Base-by-base conservation (phyloP, 2,113 vertebrate species). In the Columba livia region DNA sequence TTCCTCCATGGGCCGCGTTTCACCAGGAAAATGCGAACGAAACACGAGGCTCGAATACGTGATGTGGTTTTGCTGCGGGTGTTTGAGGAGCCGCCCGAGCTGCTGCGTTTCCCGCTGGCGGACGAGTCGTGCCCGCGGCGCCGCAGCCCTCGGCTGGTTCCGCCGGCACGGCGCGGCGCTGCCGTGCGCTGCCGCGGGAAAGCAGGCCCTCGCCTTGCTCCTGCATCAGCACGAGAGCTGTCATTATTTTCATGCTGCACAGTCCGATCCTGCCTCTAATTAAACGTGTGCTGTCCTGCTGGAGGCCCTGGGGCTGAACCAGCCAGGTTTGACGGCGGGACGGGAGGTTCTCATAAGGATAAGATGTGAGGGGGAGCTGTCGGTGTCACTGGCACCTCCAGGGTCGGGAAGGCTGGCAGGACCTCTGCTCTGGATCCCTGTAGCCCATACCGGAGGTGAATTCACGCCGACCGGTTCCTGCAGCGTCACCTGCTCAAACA, bases 1-100 rank as follows among this genome's bases (percentile, higher is more conserved):
- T 23, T 62, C 54, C 24, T 79, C 32, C 4, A 1, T 26, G n/a
- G 19, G 4, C 40, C 1, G 0, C 0, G 0, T 89, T 64, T 57
- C 40, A 34, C 13, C 24, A 21, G 90, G 28, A 61, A 58, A 44
- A 21, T 6, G n/a, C 20, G 47, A n/a, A 4, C 24, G 81, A 48
- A 65, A 6, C 18, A 11, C 25, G 3, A 31, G 36, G 56, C 40
- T 69, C 40, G 29, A 6, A 11, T 6, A 2, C 0, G 1, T 5
- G 40, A 28, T 21, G 62, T 61, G 42, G 4, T 38, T 83, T 82
- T 74, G 50, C n/a, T 74, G 47, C 4, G 38, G 58, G 61, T 15
- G 1, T 32, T 44, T 50, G 23, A 65, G 58, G 78, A 66, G 44
- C 56, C 60, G 36, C 69, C 36, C 0, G 1, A 34, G 47, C 64